Base-by-base conservation (phyloP, 2,888 invertebrate genomes). In the Neria commutata region DNA sequence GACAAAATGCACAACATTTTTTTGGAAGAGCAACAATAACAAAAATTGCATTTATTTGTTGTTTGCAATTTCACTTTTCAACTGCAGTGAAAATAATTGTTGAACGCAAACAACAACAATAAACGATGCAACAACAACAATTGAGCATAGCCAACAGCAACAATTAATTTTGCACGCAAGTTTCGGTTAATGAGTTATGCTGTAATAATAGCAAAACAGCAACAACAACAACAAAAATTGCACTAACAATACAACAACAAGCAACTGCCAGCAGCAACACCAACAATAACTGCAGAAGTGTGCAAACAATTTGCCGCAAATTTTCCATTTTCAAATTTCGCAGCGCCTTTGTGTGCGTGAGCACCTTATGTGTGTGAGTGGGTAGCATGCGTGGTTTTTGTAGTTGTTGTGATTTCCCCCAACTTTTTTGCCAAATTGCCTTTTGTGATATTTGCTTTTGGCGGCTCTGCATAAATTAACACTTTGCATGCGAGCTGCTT, bases 31-130 rank as follows among this genome's bases (percentile, higher is more conserved):
- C n/a, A n/a, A n/a, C n/a, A n/a, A n/a, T n/a, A n/a, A n/a, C n/a
- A n/a, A n/a, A n/a, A n/a, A n/a, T n/a, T n/a, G n/a, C n/a, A n/a
- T n/a, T n/a, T n/a, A n/a, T n/a, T n/a, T n/a, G n/a, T n/a, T n/a
- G n/a, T n/a, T 63, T 73, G 67, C 71, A 66, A 69, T 73, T 72
- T 67, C 75, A 73, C 73, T 75, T 71, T 71, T 71, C 69, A 69
- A 65, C 67, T 69, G 72, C 64, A 70, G 69, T 53, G 64, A 63
- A 0, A 25, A 59, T 33, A 64, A 66, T 64, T 69, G 73, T 74
- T 74, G 66, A 8, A 71, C 71, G 65, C 63, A 57, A 50, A 55
- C 56, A 51, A 49, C 50, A 60, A 34, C 54, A 56, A 54, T 52
- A 55, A 40, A 19, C 53, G 26, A n/a, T 24, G 26, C 33, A 53